Percentiles rank a stretch among this genome's conserved stretches.
Evolutionary conservation across 1,140 invertebrate species (phyloP).

Genomic region (Macrostomum lignano): DNA sequence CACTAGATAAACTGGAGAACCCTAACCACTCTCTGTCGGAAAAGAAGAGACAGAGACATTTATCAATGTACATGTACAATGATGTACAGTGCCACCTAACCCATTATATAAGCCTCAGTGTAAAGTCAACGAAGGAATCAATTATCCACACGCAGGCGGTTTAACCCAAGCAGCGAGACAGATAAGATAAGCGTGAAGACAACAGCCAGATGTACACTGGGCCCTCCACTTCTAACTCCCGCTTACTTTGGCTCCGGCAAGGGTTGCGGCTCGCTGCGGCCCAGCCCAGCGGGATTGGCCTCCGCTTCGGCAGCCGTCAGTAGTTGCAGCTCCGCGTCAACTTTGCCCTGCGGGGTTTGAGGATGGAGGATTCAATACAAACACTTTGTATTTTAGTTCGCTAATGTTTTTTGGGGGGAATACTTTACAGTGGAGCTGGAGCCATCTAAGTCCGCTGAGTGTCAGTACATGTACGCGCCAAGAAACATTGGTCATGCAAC

Average conservation of each 20-base stretch:
- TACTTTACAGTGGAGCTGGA: too few relatives aligned
- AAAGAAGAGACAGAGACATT: too few relatives aligned
- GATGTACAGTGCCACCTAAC: constrained; percentile 9
- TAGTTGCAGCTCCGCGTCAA: constrained; percentile 31
- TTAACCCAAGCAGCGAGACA: background rate
- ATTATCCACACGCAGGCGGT: background rate
- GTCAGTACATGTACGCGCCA: too few relatives aligned
- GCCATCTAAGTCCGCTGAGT: too few relatives aligned
- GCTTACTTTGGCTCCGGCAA: constrained; percentile 44
- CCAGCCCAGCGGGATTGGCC: constrained; percentile 23
- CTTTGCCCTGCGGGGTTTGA: constrained; percentile 22
- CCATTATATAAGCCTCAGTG: constrained; percentile 13
- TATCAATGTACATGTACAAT: too few relatives aligned
- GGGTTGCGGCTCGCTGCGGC: constrained; percentile 36
- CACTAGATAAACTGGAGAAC: too few relatives aligned
- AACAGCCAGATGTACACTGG: background rate
- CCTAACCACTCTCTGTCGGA: too few relatives aligned
- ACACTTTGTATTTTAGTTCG: background rate
- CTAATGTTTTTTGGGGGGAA: too few relatives aligned
- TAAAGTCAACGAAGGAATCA: background rate
- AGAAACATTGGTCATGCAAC: constrained; percentile 1
- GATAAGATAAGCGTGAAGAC: background rate
- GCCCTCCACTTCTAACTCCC: constrained; percentile 12
- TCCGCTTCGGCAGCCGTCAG: constrained; percentile 24
- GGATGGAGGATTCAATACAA: constrained; percentile 3